Percentiles rank a stretch among this genome's conserved stretches.
These are phyloP conservation scores for Teleogryllus oceanicus DNA, from an alignment of 2,888 invertebrate genomes.

Conservation along the genomic window DNA sequence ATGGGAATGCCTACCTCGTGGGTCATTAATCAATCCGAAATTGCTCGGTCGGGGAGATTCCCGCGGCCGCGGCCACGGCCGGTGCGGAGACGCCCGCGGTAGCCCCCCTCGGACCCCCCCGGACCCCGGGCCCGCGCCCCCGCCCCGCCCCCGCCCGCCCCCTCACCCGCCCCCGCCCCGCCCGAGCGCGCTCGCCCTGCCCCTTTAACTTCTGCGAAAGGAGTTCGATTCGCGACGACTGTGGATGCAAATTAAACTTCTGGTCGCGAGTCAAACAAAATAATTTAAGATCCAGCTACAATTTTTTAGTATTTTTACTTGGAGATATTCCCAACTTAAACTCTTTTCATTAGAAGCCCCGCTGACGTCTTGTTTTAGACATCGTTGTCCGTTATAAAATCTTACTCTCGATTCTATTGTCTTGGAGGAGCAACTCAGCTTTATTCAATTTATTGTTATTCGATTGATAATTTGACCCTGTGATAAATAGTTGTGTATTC, in stretches of 20 bases:
- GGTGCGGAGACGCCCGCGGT: slow-evolving; percentile 9
- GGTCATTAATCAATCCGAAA: not conserved
- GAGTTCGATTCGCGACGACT: not conserved
- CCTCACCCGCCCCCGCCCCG: not conserved
- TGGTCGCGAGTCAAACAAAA: no score
- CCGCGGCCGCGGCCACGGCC: not conserved
- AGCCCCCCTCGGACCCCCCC: not conserved
- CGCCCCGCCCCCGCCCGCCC: not conserved
- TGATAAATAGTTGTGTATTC: no score
- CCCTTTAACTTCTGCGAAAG: not conserved
- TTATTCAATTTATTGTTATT: no score
- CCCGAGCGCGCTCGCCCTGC: not conserved
- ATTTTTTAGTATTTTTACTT: no score
- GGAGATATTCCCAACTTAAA: no score
- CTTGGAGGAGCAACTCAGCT: no score
- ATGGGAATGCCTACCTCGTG: slow-evolving; percentile 18
- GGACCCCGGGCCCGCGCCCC: not conserved
- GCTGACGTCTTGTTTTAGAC: no score
- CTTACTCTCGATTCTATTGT: no score
- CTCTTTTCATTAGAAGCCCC: no score
- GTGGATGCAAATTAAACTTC: not conserved
- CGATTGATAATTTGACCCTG: no score
- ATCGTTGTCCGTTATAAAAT: no score
- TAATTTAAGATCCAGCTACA: no score
- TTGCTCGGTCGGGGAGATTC: not conserved